Conservation (phyloP, 2,888 invertebrate species). For the Prosapia bicincta region DNA sequence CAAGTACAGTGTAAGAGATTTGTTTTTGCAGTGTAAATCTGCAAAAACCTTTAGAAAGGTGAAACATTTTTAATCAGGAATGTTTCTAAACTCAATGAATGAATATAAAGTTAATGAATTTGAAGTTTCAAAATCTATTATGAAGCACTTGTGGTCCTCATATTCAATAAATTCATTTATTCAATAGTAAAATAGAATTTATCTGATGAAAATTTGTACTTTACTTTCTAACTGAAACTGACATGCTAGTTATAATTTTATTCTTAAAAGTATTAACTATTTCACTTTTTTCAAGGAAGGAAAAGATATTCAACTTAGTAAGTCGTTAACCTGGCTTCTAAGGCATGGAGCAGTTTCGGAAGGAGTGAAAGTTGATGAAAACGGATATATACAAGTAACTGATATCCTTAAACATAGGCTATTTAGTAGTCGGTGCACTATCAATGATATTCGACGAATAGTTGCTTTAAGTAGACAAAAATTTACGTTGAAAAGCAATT, state of each 20-base stretch:
- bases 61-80: too few species aligned
- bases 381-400: slow-evolving; percentile 7
- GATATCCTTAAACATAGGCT: slow-evolving; percentile 14
- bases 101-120: too few species aligned
- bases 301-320: slow-evolving; percentile 14
- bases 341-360: slow-evolving; percentile 17
- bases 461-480: slow-evolving; percentile 10
- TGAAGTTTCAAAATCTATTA: too few species aligned
- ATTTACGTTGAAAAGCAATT: slow-evolving; percentile 10
- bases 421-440: slow-evolving; percentile 7
- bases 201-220: too few species aligned
- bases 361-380: slow-evolving; percentile 8
- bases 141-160: too few species aligned
- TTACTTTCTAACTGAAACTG: neutral
- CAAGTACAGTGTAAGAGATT: too few species aligned
- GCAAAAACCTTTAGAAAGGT: too few species aligned
- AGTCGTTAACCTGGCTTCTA: slow-evolving; percentile 12
- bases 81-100: too few species aligned
- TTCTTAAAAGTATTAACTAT: neutral
- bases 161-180: too few species aligned
- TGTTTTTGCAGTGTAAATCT: too few species aligned
- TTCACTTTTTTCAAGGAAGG: neutral
- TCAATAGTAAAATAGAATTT: too few species aligned
- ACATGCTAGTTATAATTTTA: neutral
- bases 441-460: slow-evolving; percentile 9